These are phyloP conservation scores for Suillia variegata DNA, from an alignment of 2,888 invertebrate species.

Conservation along the genomic window DNA sequence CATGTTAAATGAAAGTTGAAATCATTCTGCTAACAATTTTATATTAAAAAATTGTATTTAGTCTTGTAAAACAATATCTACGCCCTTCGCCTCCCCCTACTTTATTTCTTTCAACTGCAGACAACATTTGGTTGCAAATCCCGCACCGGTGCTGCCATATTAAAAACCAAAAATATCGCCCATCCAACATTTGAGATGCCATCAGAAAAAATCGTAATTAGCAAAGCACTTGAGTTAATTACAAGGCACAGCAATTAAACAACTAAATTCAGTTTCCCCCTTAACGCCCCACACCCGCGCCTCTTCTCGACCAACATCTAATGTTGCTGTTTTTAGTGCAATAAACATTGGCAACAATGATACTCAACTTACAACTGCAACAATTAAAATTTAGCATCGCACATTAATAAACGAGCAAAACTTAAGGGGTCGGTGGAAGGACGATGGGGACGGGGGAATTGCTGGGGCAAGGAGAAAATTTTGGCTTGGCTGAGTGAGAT, in stretches of 20 bases:
- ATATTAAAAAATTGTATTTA: no score
- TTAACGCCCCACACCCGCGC: background rate
- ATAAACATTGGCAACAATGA: background rate
- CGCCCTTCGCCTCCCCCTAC: no score
- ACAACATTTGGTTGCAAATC: no score
- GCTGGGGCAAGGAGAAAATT: no score
- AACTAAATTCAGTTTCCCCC: background rate
- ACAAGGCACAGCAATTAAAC: background rate
- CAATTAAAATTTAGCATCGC: slow-evolving; percentile 6
- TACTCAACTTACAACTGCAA: background rate
- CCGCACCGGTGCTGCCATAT: background rate
- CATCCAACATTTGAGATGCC: background rate
- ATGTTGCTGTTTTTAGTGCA: background rate
- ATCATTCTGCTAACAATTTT: no score
- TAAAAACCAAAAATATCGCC: background rate
- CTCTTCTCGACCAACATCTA: no score
- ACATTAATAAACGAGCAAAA: background rate
- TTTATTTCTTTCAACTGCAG: no score
- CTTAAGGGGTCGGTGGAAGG: no score
- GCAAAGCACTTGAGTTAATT: slow-evolving; percentile 6
- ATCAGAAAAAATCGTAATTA: background rate
- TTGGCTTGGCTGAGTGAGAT: background rate
- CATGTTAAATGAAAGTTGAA: no score
- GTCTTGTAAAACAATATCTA: no score
- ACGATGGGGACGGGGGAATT: no score